A percentile compares a stretch with the other conserved stretches of the same genome.
These are phyloP conservation scores for Sebastes vulpes DNA, from an alignment of 2,797 vertebrate species.

Conservation along the genomic window DNA sequence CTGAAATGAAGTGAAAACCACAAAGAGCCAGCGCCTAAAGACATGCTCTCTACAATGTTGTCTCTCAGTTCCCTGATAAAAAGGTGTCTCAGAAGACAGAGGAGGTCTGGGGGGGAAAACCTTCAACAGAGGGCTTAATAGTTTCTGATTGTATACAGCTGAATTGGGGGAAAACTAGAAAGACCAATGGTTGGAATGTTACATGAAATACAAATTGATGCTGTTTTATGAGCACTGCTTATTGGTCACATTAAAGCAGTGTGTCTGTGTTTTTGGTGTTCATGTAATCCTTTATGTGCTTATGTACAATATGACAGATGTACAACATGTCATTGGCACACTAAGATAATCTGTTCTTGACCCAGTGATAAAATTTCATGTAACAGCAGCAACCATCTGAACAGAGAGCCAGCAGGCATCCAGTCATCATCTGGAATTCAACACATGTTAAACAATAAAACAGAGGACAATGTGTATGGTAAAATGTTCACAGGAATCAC, in stretches of 20 bases:
- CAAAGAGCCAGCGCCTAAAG: not conserved
- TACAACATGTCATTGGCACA: constrained; percentile 36
- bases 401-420: constrained; percentile 8
- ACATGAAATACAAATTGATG: not conserved
- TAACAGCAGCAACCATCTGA: constrained; percentile 24
- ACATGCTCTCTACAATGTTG: not conserved
- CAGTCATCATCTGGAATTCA: constrained; percentile 31
- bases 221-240: not conserved
- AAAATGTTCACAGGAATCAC: not conserved
- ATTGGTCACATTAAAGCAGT: not conserved
- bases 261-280: constrained; percentile 2
- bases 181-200: not conserved
- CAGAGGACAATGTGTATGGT: not conserved
- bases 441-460: constrained; percentile 3
- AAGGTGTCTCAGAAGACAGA: not conserved
- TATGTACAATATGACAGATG: constrained; percentile 61
- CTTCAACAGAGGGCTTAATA: not conserved
- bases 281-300: constrained; percentile 41
- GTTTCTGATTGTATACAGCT: not conserved
- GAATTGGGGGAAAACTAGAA: too few species aligned
- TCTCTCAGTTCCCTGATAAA: not conserved
- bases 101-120: not conserved
- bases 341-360: constrained; percentile 72
- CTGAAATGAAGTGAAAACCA: not conserved
- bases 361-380: constrained; percentile 69